Evolutionary conservation across 2,113 vertebrate genomes (phyloP), one percentile per base, ranked within the genome.

Genomic region (Prionailurus bengalensis): DNA sequence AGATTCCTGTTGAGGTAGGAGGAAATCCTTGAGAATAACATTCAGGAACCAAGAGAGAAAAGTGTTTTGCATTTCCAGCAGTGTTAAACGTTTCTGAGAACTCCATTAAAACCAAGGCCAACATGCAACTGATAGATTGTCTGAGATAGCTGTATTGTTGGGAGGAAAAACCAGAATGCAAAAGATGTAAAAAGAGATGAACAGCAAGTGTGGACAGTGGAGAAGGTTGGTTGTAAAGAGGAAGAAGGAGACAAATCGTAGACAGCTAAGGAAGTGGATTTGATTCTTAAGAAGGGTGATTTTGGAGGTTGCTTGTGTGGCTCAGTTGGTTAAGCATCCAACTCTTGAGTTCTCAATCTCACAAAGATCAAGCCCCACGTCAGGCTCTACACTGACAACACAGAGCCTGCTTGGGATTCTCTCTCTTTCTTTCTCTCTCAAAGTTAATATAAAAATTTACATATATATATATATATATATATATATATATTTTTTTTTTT

Each of bases 181-280:
- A 45, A 80, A 31, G 29, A 25, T 15, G 11, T 65, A 19, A 31
- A 86, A 66, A 7, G 6, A 3, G 14, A 91, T 31, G 8, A 65
- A 86, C 0, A 79, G 25, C 16, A 25, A 73, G 39, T 0, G 2
- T 11, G 10, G 29, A 14, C 3, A 1, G 42, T 19, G 31, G 25
- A 33, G 27, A 92, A 95, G 4, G 1, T 3, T 10, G 19, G 4
- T 21, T 74, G 2, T 61, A 45, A 80, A 39, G 12, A n/a, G 16
- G 2, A 33, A 3, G 36, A 63, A 71, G 13, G 27, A 55, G 16
- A 55, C 27, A 36, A 5, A 7, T n/a, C 15, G 4, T 8, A 51
- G 6, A 48, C 10, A 68, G 14, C 19, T 42, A 31, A 70, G 27
- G 45, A 78, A 70, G 9, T 70, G 21, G 29, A 63, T 39, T 25